A percentile compares a stretch with the other conserved stretches of the same genome.
Conservation (phyloP, 2,888 invertebrate species). For the Scaptomyza caliginosa region DNA sequence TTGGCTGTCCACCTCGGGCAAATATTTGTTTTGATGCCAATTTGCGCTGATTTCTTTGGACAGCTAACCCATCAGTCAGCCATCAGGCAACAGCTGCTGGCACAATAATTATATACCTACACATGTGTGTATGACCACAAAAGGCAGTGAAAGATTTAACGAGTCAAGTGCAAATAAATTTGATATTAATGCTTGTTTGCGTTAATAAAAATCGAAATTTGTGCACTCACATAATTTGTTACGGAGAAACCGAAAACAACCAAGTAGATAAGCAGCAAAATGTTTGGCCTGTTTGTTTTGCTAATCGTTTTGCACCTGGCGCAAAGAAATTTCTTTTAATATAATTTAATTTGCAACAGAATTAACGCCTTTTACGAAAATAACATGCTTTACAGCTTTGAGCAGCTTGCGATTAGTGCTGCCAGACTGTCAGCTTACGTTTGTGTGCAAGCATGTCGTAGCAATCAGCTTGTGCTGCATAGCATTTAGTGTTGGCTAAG, state of each 20-base stretch:
- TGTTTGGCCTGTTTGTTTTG: slow-evolving; percentile 1
- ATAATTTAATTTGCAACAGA: slow-evolving; percentile 6
- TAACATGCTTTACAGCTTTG: slow-evolving; percentile 14
- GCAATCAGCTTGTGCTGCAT: slow-evolving; percentile 29
- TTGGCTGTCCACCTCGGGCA: slow-evolving; percentile 68
- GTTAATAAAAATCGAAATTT: slow-evolving; percentile 67
- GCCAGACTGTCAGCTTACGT: slow-evolving; percentile 31
- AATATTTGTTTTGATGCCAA: slow-evolving; percentile 80
- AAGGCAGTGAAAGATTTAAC: background rate
- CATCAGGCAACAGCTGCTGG: slow-evolving; percentile 38
- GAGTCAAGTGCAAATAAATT: slow-evolving; percentile 63
- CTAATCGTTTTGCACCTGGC: slow-evolving; percentile 13
- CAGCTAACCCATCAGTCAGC: slow-evolving; percentile 55
- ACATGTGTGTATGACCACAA: slow-evolving; percentile 46
- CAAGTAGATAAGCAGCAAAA: background rate
- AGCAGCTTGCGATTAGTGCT: background rate
- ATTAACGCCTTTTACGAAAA: background rate
- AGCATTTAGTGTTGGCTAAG: slow-evolving; percentile 26
- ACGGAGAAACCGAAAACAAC: slow-evolving; percentile 34
- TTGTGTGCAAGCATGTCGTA: slow-evolving; percentile 1
- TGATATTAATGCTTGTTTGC: slow-evolving; percentile 75
- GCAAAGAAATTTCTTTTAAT: background rate
- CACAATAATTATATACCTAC: slow-evolving; percentile 16
- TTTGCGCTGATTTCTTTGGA: slow-evolving; percentile 76
- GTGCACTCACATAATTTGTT: slow-evolving; percentile 43